A percentile compares a stretch with the other conserved stretches of the same genome.
phyloP scores from a whole-genome alignment of 1,140 invertebrate genomes.

The Odontomachus brunneus region DNA sequence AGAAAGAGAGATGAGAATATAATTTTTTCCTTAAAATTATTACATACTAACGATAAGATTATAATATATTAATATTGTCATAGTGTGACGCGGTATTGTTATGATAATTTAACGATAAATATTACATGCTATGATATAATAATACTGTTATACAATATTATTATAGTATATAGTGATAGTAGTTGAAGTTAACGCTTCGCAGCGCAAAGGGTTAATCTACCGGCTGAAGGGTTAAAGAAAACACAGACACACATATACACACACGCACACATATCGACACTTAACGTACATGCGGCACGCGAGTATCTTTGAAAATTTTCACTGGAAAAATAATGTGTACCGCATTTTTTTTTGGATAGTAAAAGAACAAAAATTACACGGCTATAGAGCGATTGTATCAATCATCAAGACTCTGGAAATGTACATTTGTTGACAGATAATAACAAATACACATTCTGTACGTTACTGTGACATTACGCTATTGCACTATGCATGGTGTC shows the following conservation, averaged over 20 bases:
- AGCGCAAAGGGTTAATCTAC: constrained; percentile 43
- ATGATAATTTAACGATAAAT: constrained; percentile 45
- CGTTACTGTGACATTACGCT: constrained; percentile 49
- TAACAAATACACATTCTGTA: constrained; percentile 42
- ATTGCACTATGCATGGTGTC: constrained; percentile 22
- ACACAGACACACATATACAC: not conserved
- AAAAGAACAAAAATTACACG: constrained; percentile 33
- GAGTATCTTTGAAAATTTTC: constrained; percentile 62
- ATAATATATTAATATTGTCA: constrained; percentile 8
- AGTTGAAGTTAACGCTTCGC: not conserved
- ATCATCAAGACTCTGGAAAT: constrained; percentile 69
- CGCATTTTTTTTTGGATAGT: constrained; percentile 59
- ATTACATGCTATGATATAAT: not conserved
- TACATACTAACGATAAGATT: too few species aligned
- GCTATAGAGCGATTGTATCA: constrained; percentile 72
- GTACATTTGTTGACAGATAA: constrained; percentile 58
- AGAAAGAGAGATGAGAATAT: too few species aligned
- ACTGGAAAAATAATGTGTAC: constrained; percentile 59
- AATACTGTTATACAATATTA: constrained; percentile 41
- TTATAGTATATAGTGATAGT: not conserved
- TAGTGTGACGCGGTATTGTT: constrained; percentile 6
- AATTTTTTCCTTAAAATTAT: too few species aligned
- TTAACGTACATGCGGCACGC: constrained; percentile 10
- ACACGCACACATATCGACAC: too few species aligned
- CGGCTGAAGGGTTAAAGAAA: constrained; percentile 23